Percentiles rank a stretch among this genome's conserved stretches.
phyloP scores from a whole-genome alignment of 2,797 vertebrate genomes.

The Amphiprion clarkii region DNA sequence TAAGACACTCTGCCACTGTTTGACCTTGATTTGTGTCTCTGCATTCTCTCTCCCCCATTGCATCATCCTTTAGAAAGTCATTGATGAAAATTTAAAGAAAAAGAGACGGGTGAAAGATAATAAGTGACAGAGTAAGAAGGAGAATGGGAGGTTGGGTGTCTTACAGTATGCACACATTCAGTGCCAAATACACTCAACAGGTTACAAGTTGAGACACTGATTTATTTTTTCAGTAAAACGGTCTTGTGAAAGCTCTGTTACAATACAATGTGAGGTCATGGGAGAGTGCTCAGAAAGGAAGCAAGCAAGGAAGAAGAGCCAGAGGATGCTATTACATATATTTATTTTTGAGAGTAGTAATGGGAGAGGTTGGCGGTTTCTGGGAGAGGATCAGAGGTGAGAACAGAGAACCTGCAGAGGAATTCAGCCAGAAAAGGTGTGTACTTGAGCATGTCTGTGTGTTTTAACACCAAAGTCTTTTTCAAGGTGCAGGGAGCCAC shows the following conservation, averaged over 20 bases:
- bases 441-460: neutral
- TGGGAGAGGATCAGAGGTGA: slow-evolving; percentile 6
- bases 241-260: slow-evolving; percentile 1
- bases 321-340: slow-evolving; percentile 9
- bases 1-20: slow-evolving; percentile 1
- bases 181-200: neutral
- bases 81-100: slow-evolving; percentile 16
- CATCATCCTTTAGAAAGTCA: slow-evolving; percentile 4
- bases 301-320: slow-evolving; percentile 6
- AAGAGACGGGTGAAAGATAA: neutral
- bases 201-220: neutral
- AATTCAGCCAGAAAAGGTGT: neutral
- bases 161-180: neutral
- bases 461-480: neutral
- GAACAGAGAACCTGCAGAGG: slow-evolving; percentile 3
- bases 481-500: neutral
- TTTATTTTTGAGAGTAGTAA: slow-evolving; percentile 10
- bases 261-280: neutral
- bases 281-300: neutral
- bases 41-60: neutral
- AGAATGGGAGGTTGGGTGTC: neutral
- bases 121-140: neutral
- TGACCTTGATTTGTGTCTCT: slow-evolving; percentile 16
- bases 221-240: neutral
- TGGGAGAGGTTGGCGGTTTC: slow-evolving; percentile 3